Evolutionary conservation across 2,888 invertebrate genomes (phyloP).

Genomic region (Hyppa rectilinea): DNA sequence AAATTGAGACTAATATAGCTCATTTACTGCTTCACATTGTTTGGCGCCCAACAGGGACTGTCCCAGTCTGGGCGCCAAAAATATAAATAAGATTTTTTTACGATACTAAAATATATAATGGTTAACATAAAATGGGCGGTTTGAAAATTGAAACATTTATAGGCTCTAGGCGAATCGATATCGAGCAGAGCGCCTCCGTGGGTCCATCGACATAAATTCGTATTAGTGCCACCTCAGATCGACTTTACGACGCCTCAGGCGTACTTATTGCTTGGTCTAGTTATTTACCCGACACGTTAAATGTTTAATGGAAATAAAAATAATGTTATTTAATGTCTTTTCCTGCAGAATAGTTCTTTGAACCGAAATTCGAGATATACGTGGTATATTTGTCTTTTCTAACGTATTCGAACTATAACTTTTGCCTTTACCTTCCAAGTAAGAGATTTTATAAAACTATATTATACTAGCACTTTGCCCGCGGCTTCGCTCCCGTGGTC

Average conservation of each 20-base stretch:
- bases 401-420: neutral
- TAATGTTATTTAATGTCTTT: slow-evolving; percentile 64
- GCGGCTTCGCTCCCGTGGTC: too few species aligned
- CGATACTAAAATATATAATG: slow-evolving; percentile 68
- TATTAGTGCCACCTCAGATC: slow-evolving; percentile 90
- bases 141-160: slow-evolving; percentile 88
- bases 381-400: neutral
- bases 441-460: neutral
- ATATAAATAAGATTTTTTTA: slow-evolving; percentile 35
- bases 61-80: slow-evolving; percentile 25
- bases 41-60: slow-evolving; percentile 18
- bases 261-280: slow-evolving; percentile 85
- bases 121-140: slow-evolving; percentile 76
- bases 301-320: slow-evolving; percentile 78
- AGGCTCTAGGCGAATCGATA: slow-evolving; percentile 84
- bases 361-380: slow-evolving; percentile 12
- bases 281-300: slow-evolving; percentile 80
- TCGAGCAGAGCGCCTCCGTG: slow-evolving; percentile 75
- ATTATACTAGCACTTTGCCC: too few species aligned
- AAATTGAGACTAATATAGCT: neutral
- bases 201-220: slow-evolving; percentile 89
- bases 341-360: slow-evolving; percentile 15
- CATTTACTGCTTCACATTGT: neutral
- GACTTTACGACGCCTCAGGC: slow-evolving; percentile 87
- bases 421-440: neutral